Conservation (phyloP, 2,113 vertebrate genomes). For the Piliocolobus tephrosceles region DNA sequence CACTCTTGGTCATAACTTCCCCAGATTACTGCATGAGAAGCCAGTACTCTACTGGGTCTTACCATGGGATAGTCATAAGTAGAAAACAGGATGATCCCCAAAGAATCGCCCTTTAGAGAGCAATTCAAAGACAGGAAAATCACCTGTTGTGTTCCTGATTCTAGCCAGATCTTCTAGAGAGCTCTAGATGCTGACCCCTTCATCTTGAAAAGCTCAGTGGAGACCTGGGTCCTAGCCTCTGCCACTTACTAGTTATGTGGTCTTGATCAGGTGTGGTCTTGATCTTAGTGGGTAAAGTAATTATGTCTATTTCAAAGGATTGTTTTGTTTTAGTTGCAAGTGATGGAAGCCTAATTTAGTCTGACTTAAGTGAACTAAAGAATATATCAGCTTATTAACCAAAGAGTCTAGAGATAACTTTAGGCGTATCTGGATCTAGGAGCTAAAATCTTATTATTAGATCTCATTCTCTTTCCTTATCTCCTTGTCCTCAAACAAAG, state of each 20-base stretch:
- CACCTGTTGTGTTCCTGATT: neutral
- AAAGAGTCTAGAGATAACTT: neutral
- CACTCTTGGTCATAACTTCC: neutral
- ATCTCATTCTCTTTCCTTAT: neutral
- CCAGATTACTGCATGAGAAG: neutral
- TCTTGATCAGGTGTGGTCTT: neutral
- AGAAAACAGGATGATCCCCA: neutral
- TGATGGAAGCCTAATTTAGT: neutral
- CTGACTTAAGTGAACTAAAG: neutral
- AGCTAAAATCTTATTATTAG: neutral
- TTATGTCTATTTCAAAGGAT: neutral
- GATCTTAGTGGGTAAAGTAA: neutral
- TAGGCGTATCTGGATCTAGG: neutral
- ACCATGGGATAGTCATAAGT: neutral
- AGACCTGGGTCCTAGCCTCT: too few relatives aligned
- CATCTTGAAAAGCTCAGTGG: neutral
- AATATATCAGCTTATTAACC: neutral
- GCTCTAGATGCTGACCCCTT: neutral
- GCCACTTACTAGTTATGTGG: neutral
- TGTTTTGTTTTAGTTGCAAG: slow-evolving; percentile 8
- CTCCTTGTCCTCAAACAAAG: neutral
- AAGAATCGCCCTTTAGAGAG: neutral
- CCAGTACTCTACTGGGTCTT: neutral
- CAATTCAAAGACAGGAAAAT: neutral
- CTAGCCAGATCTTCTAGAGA: neutral